Evolutionary conservation across 2,797 vertebrate genomes (phyloP), one percentile per base, ranked within the genome.

Genomic region (Apodemus agrarius): DNA sequence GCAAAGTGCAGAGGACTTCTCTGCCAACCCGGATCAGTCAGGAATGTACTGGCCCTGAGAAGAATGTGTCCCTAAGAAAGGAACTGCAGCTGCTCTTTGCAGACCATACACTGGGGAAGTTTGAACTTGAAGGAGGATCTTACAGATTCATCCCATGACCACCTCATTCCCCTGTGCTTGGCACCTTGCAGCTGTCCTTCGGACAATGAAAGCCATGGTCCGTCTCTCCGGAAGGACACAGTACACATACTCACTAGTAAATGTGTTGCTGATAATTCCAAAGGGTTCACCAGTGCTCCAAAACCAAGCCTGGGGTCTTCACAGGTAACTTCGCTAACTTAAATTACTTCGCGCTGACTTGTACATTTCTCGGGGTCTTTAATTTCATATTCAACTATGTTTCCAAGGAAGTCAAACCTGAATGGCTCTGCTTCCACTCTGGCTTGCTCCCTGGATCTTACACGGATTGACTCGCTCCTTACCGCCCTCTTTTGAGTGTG

Each of bases 381-480:
- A 78, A 63, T 65, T 89, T 95, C 29, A 92, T 12, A 40, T 37
- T 8, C n/a, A 59, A 16, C 43, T 10, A 4, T 26, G n/a, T 69
- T 87, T 61, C 43, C 49, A 24, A 22, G 46, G 43, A 74, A 34
- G 3, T 29, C 21, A 31, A 67, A 57, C 16, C 2, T 63, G 63
- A 87, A 49, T 12, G 4, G 21, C 67, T 75, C 49, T 61, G 21
- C 24, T 6, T 67, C 8, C 14, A 80, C 65, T 26, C 4, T 61
- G 19, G 0, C 29, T 24, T 8, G 67, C 7, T 72, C 2, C 43
- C 61, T 52, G 3, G 3, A 14, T 40, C 11, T 14, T 21, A 3
- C 4, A 24, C 46, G 19, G 37, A 65, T 90, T 79, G 7, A 80
- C 57, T 40, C 13, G 37, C 10, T 57, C 43, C 49, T 76, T 29